Percentiles rank a stretch among this genome's conserved stretches.
phyloP scores from a whole-genome alignment of 2,113 vertebrate genomes.

The Siniperca knerii region DNA sequence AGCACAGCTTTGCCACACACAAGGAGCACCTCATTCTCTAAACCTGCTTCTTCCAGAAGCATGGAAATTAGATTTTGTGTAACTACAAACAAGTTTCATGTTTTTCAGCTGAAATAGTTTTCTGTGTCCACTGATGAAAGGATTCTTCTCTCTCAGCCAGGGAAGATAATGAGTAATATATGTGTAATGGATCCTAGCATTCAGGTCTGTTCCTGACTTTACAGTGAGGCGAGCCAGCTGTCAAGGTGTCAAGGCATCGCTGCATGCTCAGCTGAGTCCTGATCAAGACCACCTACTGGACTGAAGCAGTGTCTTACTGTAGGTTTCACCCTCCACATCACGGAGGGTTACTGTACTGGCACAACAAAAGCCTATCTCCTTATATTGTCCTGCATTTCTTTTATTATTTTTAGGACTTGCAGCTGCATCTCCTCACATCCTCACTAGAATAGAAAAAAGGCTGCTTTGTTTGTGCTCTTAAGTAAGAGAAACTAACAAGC shows the following conservation, averaged over 20 bases:
- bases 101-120: background rate
- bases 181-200: background rate
- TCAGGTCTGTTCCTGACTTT: slow-evolving; percentile 6
- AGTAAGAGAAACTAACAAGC: slow-evolving; percentile 30
- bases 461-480: slow-evolving; percentile 15
- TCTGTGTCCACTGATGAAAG: slow-evolving; percentile 2
- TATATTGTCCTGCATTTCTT: background rate
- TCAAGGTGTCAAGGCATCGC: slow-evolving; percentile 25
- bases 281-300: slow-evolving; percentile 38
- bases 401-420: background rate
- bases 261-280: slow-evolving; percentile 11
- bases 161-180: background rate
- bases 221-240: slow-evolving; percentile 20
- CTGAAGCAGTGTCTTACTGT: background rate
- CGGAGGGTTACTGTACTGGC: background rate
- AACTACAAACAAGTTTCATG: no score
- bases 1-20: background rate
- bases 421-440: slow-evolving; percentile 9
- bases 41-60: background rate
- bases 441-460: background rate
- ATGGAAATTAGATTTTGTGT: no score
- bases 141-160: background rate
- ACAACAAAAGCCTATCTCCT: background rate
- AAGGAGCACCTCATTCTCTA: background rate
- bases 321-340: background rate